Conservation (phyloP, 1,140 invertebrate genomes). For the Leptinotarsa defecta region DNA sequence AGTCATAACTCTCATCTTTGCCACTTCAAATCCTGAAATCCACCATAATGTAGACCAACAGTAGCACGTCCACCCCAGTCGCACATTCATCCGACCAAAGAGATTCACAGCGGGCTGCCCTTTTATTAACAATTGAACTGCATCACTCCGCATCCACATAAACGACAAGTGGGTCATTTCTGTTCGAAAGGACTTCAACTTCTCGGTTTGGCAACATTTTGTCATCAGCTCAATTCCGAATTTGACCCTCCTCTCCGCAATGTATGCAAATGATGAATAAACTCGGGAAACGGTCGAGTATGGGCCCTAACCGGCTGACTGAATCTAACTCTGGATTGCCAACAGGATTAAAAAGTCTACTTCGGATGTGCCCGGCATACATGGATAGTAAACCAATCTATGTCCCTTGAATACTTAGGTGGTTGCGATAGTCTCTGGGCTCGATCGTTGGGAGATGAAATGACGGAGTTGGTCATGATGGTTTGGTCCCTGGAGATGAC, state of each 20-base stretch:
- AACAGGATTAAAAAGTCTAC: background rate
- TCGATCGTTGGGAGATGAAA: background rate
- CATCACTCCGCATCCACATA: background rate
- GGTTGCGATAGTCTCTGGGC: background rate
- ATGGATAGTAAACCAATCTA: background rate
- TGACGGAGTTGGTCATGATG: too few species aligned
- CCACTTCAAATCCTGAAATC: too few species aligned
- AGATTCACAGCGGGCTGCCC: background rate
- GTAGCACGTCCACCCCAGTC: too few species aligned
- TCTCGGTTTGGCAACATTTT: slow-evolving; percentile 7
- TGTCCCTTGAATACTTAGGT: background rate
- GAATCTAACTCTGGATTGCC: background rate
- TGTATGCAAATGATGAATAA: slow-evolving; percentile 18
- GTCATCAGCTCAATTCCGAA: slow-evolving; percentile 13
- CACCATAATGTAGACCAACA: too few species aligned
- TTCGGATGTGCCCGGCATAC: background rate
- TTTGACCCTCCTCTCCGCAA: slow-evolving; percentile 16
- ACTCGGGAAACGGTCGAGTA: background rate
- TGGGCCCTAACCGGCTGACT: background rate
- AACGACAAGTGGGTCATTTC: background rate
- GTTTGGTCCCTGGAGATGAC: background rate
- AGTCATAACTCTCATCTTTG: too few species aligned
- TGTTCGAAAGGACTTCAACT: background rate
- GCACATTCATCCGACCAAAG: too few species aligned
- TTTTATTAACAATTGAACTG: background rate